Percentiles rank a stretch among this genome's conserved stretches.
phyloP scores from a whole-genome alignment of 2,888 invertebrate genomes.

The Steinernema hermaphroditum region DNA sequence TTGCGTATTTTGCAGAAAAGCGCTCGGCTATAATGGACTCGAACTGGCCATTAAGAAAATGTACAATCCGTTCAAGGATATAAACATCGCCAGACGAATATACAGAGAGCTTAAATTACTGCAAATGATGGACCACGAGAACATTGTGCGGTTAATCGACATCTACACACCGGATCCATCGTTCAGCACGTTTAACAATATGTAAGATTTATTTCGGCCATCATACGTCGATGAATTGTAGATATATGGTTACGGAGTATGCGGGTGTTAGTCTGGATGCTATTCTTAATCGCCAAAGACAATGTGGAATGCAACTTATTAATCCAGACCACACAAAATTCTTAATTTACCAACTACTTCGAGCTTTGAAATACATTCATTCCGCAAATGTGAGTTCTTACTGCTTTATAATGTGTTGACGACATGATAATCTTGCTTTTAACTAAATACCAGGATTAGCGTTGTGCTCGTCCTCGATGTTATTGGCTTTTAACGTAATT shows the following conservation, averaged over 20 bases:
- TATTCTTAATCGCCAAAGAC: conserved; percentile 47
- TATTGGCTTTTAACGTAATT: neutral
- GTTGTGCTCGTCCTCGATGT: neutral
- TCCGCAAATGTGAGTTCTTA: conserved; percentile 58
- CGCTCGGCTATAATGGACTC: neutral
- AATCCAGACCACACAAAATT: conserved; percentile 98
- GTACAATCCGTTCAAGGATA: conserved; percentile 40
- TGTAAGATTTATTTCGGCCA: conserved; percentile 45
- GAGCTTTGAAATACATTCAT: conserved; percentile 79
- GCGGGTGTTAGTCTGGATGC: conserved; percentile 57
- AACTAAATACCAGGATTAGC: neutral
- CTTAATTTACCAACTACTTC: conserved; percentile 92
- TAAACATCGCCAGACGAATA: conserved; percentile 80
- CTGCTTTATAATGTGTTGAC: too few species aligned
- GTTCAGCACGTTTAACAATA: conserved; percentile 51
- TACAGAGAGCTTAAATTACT: conserved; percentile 91
- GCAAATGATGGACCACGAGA: conserved; percentile 98
- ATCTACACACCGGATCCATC: conserved; percentile 58
- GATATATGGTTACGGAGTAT: conserved; percentile 62
- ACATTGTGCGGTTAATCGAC: conserved; percentile 75
- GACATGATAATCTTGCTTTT: conserved; percentile 1
- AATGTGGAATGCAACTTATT: conserved; percentile 73
- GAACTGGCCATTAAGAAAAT: conserved; percentile 63
- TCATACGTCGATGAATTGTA: conserved; percentile 43
- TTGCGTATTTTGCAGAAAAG: conserved; percentile 9